Base-by-base conservation (phyloP, 2,797 vertebrate species). In the Lemur catta region DNA sequence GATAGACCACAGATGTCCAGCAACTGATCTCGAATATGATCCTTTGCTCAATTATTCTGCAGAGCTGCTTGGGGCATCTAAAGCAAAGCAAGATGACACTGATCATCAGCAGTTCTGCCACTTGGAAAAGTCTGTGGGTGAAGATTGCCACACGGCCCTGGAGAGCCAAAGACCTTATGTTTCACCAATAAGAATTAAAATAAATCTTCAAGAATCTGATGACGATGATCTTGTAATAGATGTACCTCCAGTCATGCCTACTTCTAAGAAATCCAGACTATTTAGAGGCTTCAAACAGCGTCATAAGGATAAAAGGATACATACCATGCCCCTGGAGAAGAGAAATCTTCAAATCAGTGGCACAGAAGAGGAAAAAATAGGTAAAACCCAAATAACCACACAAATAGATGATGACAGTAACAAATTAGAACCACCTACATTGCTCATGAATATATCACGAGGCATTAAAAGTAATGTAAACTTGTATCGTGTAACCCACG, bases 1-100 rank as follows among this genome's bases (percentile, higher is more conserved):
- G 63, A 93, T 99, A 90, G 98, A 99, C 96, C 97, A 96, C 87
- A 98, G 97, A 24, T 99, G 98, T 97, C 99, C 98, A 38, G 98
- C 97, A 96, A 98, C 98, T 52, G 98, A 99, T 97, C 96, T 99
- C 96, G 98, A 99, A 97, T 99, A 99, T 92, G 98, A 99, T 89
- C 98, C 99, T 24, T 97, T 99, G 78, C 98, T 99, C 86, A 99
- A 99, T 98, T 99, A 98, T 93, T 99, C 98, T 89, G 97, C 99
- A 52, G 98, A 97, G 72, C 41, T 99, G 15, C 91, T 97, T 20
- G 96, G 61, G 1, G 69, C 94, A 43, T 79, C 17, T 30, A 9
- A 85, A 87, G 50, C 26, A 48, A 71, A 72, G 69, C 82, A 94
- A 26, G 10, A 22, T 85, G 50, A 88, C 84, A 87, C 79, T 33